Evolutionary conservation across 2,113 vertebrate species (phyloP).

Genomic region (Coptodon bakossiorum): DNA sequence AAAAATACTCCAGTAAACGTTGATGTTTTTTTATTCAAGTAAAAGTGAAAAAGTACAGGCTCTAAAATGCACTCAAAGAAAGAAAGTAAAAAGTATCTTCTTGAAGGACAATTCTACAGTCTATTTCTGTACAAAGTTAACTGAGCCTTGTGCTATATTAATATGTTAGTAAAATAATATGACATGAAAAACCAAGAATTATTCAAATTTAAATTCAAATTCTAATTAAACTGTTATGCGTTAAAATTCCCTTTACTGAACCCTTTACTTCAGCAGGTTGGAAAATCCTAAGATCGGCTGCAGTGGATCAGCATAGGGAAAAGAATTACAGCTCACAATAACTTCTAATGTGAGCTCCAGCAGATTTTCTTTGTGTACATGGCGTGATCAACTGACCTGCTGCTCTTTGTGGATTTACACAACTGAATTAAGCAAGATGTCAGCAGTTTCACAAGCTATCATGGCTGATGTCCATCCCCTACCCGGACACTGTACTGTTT

Average conservation of each 20-base stretch:
- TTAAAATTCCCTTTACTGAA: not conserved
- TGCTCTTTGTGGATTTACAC: not conserved
- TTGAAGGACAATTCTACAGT: rapidly evolving
- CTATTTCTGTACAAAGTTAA: not conserved
- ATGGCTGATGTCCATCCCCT: not conserved
- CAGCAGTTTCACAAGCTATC: not conserved
- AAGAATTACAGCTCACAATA: not conserved
- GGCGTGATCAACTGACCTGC: not conserved
- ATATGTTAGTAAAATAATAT: not conserved
- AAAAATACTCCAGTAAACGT: rapidly evolving
- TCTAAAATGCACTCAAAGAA: not conserved
- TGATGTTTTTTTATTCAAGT: not conserved
- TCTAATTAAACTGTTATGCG: not conserved
- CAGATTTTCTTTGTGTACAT: not conserved
- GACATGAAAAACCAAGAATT: not conserved
- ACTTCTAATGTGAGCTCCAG: not conserved
- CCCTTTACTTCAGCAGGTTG: not conserved
- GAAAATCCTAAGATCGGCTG: not conserved
- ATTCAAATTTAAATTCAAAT: not conserved
- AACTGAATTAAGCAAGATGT: not conserved
- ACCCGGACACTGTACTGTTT: not conserved
- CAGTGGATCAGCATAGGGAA: not conserved
- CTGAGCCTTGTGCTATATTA: not conserved
- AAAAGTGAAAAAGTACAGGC: not conserved
- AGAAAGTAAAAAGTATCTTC: not conserved